Base-by-base conservation (phyloP, 2,797 vertebrate species). In the Triplophysa bombifrons region DNA sequence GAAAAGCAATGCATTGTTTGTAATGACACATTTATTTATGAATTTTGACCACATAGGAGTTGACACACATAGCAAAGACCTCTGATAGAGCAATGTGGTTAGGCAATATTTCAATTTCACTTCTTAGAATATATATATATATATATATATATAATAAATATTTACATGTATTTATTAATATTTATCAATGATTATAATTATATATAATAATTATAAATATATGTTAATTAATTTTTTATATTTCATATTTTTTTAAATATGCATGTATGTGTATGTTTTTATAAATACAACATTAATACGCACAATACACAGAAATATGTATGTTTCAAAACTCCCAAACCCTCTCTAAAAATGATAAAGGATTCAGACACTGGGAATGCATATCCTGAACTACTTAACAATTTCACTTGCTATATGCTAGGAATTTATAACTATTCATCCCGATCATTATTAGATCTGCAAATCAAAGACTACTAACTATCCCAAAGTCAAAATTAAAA, bases 401-500 rank as follows among this genome's bases (percentile, higher is more conserved):
- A 66, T 51, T 60, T 76, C 34, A 63, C 80, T 75, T 76, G 60
- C 76, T 74, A 79, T 51, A 78, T 80, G 20, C 63, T 68, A 30
- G 19, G 66, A 60, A 38, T 17, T 61, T 61, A 63, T 38, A 50
- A 74, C 64, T 67, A 64, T 82, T 84, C 69, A 81, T 70, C 20
- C 55, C 13, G n/a, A 51, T 69, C 61, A 73, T 30, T 30, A 30
- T 27, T 27, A 2, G 25, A 27, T 27, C 25, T 27, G 25, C 25
- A 27, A 27, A 27, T 27, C 25, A 27, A 27, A 27, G 25, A 27
- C 25, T 27, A 27, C 2, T 27, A 27, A 27, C 25, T 27, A 2
- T 27, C 25, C 25, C 25, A 27, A 27, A 27, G 3, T 27, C 25
- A 27, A 27, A 27, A 27, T 27, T 27, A 27, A 27, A 27, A 27